These are phyloP conservation scores for Syrmaticus mikado DNA, from an alignment of 2,113 vertebrate species.

Conservation along the genomic window DNA sequence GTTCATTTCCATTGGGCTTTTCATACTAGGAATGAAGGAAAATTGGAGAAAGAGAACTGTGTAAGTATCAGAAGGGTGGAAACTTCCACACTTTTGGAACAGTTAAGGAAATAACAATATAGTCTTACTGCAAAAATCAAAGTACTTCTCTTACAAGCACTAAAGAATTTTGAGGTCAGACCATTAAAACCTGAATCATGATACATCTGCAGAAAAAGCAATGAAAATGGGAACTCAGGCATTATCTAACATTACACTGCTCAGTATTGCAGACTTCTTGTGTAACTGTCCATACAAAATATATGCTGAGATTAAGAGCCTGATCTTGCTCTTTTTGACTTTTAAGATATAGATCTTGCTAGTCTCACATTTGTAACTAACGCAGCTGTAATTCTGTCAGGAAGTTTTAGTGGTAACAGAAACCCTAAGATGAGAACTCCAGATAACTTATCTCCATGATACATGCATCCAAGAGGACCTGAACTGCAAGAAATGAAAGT, in stretches of 20 bases:
- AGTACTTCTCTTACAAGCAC: not conserved
- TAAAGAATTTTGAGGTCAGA: not conserved
- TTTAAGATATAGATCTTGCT: not conserved
- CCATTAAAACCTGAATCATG: not conserved
- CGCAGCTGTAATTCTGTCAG: conserved; percentile 16
- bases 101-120: not conserved
- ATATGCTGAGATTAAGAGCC: not conserved
- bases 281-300: not conserved
- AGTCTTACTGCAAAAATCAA: not conserved
- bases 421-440: not conserved
- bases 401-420: conserved; percentile 10
- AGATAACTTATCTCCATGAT: conserved; percentile 4
- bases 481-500: not conserved
- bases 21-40: not conserved
- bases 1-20: conserved; percentile 5
- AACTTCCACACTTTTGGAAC: not conserved
- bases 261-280: not conserved
- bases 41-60: not conserved
- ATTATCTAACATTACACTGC: not conserved
- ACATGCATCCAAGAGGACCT: not conserved
- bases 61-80: not conserved
- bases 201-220: not conserved
- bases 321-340: not conserved
- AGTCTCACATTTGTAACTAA: conserved; percentile 1
- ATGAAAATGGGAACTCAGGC: fast-evolving